Evolutionary conservation across 2,797 vertebrate genomes (phyloP).

Genomic region (Lerista edwardsae): DNA sequence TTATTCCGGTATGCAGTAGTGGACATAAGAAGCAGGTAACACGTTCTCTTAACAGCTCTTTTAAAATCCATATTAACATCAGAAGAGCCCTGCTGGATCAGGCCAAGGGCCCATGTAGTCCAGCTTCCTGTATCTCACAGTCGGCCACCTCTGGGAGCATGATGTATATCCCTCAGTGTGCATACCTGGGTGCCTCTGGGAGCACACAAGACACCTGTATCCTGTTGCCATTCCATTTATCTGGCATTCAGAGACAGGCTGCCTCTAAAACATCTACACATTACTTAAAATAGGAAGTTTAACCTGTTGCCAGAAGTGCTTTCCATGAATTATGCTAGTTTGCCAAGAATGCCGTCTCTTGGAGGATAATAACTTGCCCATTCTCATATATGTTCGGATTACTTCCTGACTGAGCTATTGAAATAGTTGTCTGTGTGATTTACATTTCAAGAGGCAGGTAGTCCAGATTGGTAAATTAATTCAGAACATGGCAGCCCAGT

Average conservation of each 20-base stretch:
- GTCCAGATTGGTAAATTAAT: not conserved
- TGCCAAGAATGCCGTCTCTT: not conserved
- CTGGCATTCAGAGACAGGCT: too few relatives aligned
- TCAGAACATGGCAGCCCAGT: not conserved
- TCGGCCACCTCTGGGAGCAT: too few relatives aligned
- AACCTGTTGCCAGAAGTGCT: not conserved
- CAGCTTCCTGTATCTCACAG: too few relatives aligned
- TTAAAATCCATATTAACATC: not conserved
- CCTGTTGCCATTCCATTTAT: too few relatives aligned
- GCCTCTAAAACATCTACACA: not conserved
- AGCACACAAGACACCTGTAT: too few relatives aligned
- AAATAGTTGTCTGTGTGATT: not conserved
- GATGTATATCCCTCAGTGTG: too few relatives aligned
- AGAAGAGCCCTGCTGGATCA: too few relatives aligned
- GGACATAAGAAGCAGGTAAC: not conserved
- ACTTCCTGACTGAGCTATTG: not conserved
- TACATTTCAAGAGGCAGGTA: not conserved
- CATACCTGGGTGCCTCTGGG: too few relatives aligned
- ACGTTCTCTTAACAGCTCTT: not conserved
- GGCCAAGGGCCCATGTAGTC: too few relatives aligned
- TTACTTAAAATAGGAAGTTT: not conserved
- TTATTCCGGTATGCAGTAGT: not conserved
- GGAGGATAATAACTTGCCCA: not conserved
- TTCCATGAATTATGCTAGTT: not conserved
- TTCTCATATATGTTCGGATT: not conserved